Base-by-base conservation (phyloP, 2,113 vertebrate genomes). In the Syngnathoides biaculeatus region DNA sequence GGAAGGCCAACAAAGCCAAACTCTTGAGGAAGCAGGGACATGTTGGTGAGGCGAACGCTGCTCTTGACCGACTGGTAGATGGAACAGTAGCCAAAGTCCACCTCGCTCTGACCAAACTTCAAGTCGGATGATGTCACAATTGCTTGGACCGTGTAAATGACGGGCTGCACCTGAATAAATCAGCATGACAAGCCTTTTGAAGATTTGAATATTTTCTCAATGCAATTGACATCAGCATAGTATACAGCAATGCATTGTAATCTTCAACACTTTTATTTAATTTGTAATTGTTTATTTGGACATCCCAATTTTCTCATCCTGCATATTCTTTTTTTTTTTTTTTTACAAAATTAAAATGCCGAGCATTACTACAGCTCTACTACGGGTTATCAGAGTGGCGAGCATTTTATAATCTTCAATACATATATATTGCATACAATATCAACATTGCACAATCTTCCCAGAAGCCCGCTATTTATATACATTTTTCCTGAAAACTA, bases 81-180 rank as follows among this genome's bases (percentile, higher is more conserved):
- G 1, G 95, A 95, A 72, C 95, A 97, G 89, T 80, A 77, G 20
- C 96, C 95, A 55, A 99, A 97, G 85, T 95, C 75, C 71, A 98
- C 79, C 47, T 87, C 79, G 0, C 77, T 43, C 27, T 78, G 92
- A 60, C 82, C 90, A 66, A 99, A 91, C 77, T 92, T 91, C 74
- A 98, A 74, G 79, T 98, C 94, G 0, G 96, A 94, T 20, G 90
- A 88, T 1, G 94, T 96, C 69, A 99, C 85, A 0, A 97, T 66
- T 0, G 97, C 96, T 0, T 95, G 93, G 62, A 98, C 88, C 0
- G 84, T 95, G 75, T 94, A 91, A 39, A 45, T 58, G 43, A 94
- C 79, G 0, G 90, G 91, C 67, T 74, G 93, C 65, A 84, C 88
- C 96, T 98, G 74, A 65, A 65, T 8, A n/a, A 26, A 79, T 27